Percentiles rank a stretch among this genome's conserved stretches.
phyloP scores from a whole-genome alignment of 2,888 invertebrate species.

The Schrankia costaestrigalis region DNA sequence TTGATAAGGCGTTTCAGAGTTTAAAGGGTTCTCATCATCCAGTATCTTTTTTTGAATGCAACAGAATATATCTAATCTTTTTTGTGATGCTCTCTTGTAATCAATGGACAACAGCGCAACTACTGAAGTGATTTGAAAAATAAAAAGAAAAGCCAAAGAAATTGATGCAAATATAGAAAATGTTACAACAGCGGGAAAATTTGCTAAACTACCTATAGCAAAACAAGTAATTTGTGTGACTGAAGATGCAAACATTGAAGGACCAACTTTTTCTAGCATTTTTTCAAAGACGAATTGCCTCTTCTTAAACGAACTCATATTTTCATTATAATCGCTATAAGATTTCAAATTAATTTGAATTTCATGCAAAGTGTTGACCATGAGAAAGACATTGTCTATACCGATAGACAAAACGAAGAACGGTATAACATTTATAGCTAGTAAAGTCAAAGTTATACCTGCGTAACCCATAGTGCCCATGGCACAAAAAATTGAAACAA shows the following conservation, averaged over 20 bases:
- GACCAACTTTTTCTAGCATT: slow-evolving; percentile 90
- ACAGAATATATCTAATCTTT: slow-evolving; percentile 87
- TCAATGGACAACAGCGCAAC: slow-evolving; percentile 92
- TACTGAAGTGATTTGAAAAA: slow-evolving; percentile 94
- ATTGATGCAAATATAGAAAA: slow-evolving; percentile 94
- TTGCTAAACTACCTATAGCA: slow-evolving; percentile 90
- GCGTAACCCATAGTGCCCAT: slow-evolving; percentile 92
- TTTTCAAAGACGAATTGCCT: slow-evolving; percentile 81
- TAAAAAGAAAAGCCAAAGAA: slow-evolving; percentile 90
- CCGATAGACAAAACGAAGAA: slow-evolving; percentile 97
- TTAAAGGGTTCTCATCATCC: slow-evolving; percentile 61
- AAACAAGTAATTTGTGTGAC: slow-evolving; percentile 93
- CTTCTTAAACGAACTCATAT: slow-evolving; percentile 53
- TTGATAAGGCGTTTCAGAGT: slow-evolving; percentile 48
- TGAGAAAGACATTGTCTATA: slow-evolving; percentile 97
- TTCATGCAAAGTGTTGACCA: slow-evolving; percentile 89
- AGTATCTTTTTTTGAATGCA: slow-evolving; percentile 81
- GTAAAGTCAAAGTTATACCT: slow-evolving; percentile 89
- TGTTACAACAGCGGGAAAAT: slow-evolving; percentile 95
- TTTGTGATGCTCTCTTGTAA: slow-evolving; percentile 82
- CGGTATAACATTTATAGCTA: slow-evolving; percentile 97
- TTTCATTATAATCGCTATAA: slow-evolving; percentile 60
- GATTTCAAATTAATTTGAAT: slow-evolving; percentile 57
- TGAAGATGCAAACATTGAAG: slow-evolving; percentile 94
- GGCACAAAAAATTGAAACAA: slow-evolving; percentile 91